Evolutionary conservation across 2,113 vertebrate genomes (phyloP), one percentile per base, ranked within the genome.

Genomic region (Eira barbara): DNA sequence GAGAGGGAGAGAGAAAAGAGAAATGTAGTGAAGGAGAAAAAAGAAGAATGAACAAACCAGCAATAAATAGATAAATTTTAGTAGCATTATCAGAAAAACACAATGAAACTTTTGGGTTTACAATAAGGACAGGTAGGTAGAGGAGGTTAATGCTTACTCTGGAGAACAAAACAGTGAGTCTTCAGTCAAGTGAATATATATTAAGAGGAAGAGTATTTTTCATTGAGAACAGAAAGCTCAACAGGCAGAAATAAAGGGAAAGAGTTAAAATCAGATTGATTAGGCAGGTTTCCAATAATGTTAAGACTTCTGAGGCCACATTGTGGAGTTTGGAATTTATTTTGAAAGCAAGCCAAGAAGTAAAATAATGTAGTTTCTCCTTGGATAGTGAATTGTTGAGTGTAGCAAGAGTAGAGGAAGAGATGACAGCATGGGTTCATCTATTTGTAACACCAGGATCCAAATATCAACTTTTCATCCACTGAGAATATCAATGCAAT

Each of bases 21-120:
- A 13, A 5, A 42, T 7, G 2, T 15, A 84, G 0, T 34, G 9
- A 47, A 67, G 17, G 27, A 34, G 5, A 18, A 2, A 39, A 0
- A 39, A n/a, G 10, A 45, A 17, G 25, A 80, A 45, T 12, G 93
- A 11, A 80, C 21, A 17, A 83, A 11, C 7, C 4, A 23, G 36
- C 3, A 81, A 36, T 18, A 65, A 65, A 42, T 29, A 31, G 27
- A 57, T 27, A 45, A 21, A 91, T 10, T 36, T 9, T 27, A 31
- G 2, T 13, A 52, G 9, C 21, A 1, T 3, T 57, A n/a, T 7
- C 15, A 23, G 25, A 78, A 94, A 94, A 76, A 42, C 39, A 42
- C 39, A 0, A 23, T 47, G 15, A 31, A 52, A 21, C 1, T 9
- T 21, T 7, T 6, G 13, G 31, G 47, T 59, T n/a, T 31, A 49